These are phyloP conservation scores for Mallateleia sp. DNA, from an alignment of 2,888 invertebrate genomes.

Conservation along the genomic window DNA sequence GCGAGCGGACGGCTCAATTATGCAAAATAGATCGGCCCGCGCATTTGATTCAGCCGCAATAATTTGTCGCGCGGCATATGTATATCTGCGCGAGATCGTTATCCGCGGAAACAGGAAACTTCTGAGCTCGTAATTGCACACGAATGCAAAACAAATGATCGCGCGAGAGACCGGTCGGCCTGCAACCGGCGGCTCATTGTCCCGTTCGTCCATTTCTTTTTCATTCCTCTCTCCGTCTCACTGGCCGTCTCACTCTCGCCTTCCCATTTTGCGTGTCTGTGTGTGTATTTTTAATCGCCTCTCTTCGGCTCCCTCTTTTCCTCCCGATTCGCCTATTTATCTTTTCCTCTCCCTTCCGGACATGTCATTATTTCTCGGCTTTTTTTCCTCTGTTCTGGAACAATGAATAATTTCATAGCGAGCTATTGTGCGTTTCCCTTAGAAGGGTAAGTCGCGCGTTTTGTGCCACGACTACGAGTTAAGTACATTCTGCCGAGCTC, in stretches of 20 bases:
- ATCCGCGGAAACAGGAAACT: conserved; percentile 77
- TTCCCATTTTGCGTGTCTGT: not conserved
- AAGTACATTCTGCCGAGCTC: conserved; percentile 75
- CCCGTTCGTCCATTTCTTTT: conserved; percentile 84
- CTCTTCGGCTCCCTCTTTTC: conserved; percentile 68
- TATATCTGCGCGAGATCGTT: conserved; percentile 74
- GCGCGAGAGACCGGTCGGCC: conserved; percentile 83
- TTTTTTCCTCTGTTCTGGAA: conserved; percentile 83
- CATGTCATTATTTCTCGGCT: conserved; percentile 84
- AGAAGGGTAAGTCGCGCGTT: conserved; percentile 82
- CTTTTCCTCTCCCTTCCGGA: conserved; percentile 77
- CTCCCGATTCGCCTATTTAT: conserved; percentile 73
- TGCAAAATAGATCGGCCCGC: conserved; percentile 60
- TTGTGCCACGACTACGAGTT: conserved; percentile 81
- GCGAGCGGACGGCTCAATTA: conserved; percentile 71
- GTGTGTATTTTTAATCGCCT: conserved; percentile 72
- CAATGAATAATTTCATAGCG: conserved; percentile 86
- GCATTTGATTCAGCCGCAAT: conserved; percentile 68
- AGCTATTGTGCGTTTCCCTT: conserved; percentile 85
- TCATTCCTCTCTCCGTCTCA: conserved; percentile 2
- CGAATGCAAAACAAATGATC: conserved; percentile 83
- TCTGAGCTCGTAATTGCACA: conserved; percentile 76
- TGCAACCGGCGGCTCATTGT: conserved; percentile 79
- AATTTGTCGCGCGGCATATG: conserved; percentile 72
- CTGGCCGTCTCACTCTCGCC: not conserved